Percentiles rank a stretch among this genome's conserved stretches.
Conservation (phyloP, 2,888 invertebrate genomes). For the Tetranychus truncatus region DNA sequence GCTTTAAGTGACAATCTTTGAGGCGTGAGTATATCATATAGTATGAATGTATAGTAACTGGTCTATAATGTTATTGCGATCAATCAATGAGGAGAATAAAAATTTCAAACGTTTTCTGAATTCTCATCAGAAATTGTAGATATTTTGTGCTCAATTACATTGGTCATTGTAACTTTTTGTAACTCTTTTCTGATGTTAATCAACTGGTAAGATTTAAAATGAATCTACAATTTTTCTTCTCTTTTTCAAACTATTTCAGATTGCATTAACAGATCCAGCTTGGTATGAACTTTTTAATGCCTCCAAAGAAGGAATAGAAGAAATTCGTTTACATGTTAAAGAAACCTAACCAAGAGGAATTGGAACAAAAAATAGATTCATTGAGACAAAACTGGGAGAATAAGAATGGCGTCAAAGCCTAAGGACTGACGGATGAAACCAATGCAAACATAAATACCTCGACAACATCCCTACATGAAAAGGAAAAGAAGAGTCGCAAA, state of each 20-base stretch:
- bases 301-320: conserved; percentile 59
- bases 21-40: conserved; percentile 38
- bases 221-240: conserved; percentile 4
- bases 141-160: background rate
- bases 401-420: conserved; percentile 30
- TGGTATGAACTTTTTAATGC: conserved; percentile 80
- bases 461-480: too few species aligned
- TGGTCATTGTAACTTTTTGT: conserved; percentile 8
- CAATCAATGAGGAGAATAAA: too few species aligned
- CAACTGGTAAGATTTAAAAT: conserved; percentile 10
- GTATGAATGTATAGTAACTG: background rate
- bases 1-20: conserved; percentile 74
- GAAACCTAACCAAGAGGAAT: conserved; percentile 52
- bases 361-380: conserved; percentile 55
- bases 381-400: conserved; percentile 51
- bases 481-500: too few species aligned
- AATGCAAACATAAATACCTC: background rate
- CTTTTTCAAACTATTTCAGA: conserved; percentile 28
- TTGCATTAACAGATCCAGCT: conserved; percentile 56
- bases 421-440: conserved; percentile 30
- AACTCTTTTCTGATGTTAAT: background rate
- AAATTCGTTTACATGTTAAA: conserved; percentile 64
- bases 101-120: background rate
- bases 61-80: background rate
- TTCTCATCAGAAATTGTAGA: background rate